These are phyloP conservation scores for Coilia nasus DNA, from an alignment of 2,797 vertebrate species.

Conservation along the genomic window DNA sequence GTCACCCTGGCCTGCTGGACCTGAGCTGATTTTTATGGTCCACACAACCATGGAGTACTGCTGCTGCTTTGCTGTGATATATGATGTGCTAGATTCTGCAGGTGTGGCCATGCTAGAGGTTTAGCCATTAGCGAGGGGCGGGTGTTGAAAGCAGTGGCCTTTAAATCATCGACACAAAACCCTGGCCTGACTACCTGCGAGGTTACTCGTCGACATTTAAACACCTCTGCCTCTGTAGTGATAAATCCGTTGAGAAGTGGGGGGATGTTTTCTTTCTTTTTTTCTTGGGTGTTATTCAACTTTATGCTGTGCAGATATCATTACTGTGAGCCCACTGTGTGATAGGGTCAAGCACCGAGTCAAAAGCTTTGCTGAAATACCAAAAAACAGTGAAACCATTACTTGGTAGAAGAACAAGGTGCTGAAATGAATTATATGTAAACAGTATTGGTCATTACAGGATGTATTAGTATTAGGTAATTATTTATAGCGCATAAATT, in stretches of 20 bases:
- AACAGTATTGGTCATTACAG: not conserved
- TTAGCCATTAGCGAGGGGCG: not conserved
- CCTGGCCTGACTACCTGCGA: not conserved
- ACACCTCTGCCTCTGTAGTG: not conserved
- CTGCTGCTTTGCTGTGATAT: slow-evolving; percentile 26
- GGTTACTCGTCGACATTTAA: not conserved
- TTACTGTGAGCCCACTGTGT: not conserved
- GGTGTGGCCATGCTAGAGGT: not conserved
- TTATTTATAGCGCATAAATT: not conserved
- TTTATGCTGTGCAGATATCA: not conserved
- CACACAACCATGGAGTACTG: slow-evolving; percentile 36
- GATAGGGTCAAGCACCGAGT: not conserved
- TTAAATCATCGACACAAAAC: slow-evolving; percentile 45
- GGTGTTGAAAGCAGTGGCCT: slow-evolving; percentile 47
- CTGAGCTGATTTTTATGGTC: slow-evolving; percentile 32
- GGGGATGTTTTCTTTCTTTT: not conserved
- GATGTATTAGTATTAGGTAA: slow-evolving; percentile 1
- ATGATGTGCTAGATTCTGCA: slow-evolving; percentile 20
- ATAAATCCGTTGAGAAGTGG: slow-evolving; percentile 3
- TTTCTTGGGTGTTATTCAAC: not conserved
- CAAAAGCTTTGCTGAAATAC: not conserved
- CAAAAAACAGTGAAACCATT: not conserved
- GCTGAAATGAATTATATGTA: not conserved
- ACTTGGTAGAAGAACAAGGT: not conserved
- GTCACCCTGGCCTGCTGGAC: slow-evolving; percentile 13